A percentile compares a stretch with the other conserved stretches of the same genome.
phyloP scores from a whole-genome alignment of 1,140 invertebrate genomes.

The Berghia stephanieae region DNA sequence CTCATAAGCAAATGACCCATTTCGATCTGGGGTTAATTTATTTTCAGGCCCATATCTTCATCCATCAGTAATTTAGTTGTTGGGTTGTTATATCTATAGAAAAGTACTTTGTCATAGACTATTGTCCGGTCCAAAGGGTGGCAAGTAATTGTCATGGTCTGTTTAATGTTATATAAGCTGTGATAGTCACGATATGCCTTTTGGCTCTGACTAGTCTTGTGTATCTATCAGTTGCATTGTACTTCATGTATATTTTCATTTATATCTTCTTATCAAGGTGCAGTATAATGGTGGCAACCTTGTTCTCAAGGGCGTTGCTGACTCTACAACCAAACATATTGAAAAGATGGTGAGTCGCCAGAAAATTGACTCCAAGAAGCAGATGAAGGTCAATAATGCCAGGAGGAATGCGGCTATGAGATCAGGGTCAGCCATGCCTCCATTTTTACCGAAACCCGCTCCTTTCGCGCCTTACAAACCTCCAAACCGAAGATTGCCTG shows the following conservation, averaged over 20 bases:
- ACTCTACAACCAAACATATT: conserved; percentile 54
- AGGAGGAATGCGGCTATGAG: conserved; percentile 7
- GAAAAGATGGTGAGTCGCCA: conserved; percentile 54
- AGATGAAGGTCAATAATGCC: conserved; percentile 32
- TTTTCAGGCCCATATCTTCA: too few relatives aligned
- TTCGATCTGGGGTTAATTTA: too few relatives aligned
- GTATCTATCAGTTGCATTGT: too few relatives aligned
- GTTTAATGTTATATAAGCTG: neutral
- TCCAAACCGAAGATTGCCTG: neutral
- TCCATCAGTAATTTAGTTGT: too few relatives aligned
- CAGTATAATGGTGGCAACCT: conserved; percentile 42
- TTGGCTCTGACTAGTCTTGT: too few relatives aligned
- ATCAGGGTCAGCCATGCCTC: conserved; percentile 13
- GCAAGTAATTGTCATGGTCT: neutral
- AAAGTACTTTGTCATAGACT: too few relatives aligned
- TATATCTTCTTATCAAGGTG: neutral
- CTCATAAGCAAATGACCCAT: too few relatives aligned
- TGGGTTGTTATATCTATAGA: too few relatives aligned
- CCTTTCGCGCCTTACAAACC: neutral
- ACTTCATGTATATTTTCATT: neutral
- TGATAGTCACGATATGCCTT: neutral
- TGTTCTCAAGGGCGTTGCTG: conserved; percentile 45
- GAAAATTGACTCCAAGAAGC: conserved; percentile 38
- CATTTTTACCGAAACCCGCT: neutral
- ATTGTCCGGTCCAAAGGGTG: neutral